A percentile compares a stretch with the other conserved stretches of the same genome.
Conservation (phyloP, 2,113 vertebrate species). For the Geococcyx californianus region DNA sequence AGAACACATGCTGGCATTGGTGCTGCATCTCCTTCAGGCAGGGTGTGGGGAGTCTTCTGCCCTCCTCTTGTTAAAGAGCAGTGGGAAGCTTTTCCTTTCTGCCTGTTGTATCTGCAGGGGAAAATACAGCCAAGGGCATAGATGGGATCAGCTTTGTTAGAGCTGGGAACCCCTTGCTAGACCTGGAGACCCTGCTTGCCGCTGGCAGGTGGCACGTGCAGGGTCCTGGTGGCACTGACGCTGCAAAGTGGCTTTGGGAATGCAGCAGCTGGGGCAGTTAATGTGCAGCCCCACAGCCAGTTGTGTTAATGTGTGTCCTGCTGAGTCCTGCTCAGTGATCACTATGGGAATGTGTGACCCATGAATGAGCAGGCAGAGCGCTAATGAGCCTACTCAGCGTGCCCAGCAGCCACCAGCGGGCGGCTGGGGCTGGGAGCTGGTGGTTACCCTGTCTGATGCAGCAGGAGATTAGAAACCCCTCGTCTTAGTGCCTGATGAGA, state of each 20-base stretch:
- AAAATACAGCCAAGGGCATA: not conserved
- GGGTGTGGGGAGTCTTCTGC: not conserved
- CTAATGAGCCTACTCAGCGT: not conserved
- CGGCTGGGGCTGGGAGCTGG: not conserved
- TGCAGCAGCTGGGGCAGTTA: not conserved
- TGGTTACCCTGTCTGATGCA: not conserved
- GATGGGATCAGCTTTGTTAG: not conserved
- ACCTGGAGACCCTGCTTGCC: fast-evolving
- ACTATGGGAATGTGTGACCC: slow-evolving; percentile 11
- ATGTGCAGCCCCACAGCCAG: not conserved
- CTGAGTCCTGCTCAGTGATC: slow-evolving; percentile 25
- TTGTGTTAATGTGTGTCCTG: slow-evolving; percentile 46
- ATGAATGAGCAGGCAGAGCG: not conserved
- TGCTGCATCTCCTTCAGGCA: not conserved
- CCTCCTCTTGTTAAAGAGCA: not conserved
- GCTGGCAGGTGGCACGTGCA: not conserved
- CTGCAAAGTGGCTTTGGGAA: not conserved
- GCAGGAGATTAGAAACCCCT: not conserved
- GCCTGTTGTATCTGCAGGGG: not conserved
- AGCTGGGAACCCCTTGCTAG: not conserved
- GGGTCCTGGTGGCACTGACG: not conserved
- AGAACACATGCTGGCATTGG: not conserved
- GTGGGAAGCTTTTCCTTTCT: not conserved
- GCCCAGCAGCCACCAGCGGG: not conserved
- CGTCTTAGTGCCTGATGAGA: not conserved